Percentiles rank a stretch among this genome's conserved stretches.
These are phyloP conservation scores for Cynopterus brachyotis DNA, from an alignment of 2,113 vertebrate species.

Conservation along the genomic window DNA sequence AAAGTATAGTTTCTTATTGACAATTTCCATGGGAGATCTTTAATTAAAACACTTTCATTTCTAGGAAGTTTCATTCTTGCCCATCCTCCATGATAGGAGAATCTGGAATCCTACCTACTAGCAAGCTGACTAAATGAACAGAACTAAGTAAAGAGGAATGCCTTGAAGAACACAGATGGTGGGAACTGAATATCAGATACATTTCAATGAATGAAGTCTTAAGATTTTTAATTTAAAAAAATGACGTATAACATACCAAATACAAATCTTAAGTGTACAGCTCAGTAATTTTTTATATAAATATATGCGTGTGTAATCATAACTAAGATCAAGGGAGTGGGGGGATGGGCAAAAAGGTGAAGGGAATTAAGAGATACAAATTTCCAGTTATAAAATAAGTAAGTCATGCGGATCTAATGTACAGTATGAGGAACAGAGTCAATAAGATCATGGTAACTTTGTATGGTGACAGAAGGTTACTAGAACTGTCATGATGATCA, in stretches of 20 bases:
- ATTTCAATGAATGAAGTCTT: constrained; percentile 18
- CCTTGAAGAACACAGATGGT: not conserved
- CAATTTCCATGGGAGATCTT: not conserved
- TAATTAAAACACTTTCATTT: constrained; percentile 49
- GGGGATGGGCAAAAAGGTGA: not conserved
- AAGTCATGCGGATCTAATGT: not conserved
- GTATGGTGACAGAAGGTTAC: not conserved
- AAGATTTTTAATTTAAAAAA: not conserved
- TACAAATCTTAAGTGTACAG: not conserved
- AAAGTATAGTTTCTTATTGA: not conserved
- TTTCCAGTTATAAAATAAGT: not conserved
- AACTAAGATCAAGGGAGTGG: not conserved
- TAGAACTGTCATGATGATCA: not conserved
- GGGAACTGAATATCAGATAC: constrained; percentile 10
- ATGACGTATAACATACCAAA: not conserved
- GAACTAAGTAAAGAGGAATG: not conserved
- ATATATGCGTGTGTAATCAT: not conserved
- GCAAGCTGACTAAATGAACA: constrained; percentile 18
- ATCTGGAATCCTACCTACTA: constrained; percentile 7
- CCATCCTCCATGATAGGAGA: not conserved
- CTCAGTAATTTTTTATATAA: constrained; percentile 33
- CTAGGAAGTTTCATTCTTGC: not conserved
- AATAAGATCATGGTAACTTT: not conserved
- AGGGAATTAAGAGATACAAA: not conserved
- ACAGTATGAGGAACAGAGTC: not conserved